Conservation (phyloP, 2,113 vertebrate genomes). For the Speoplatyrhinus poulsoni region DNA sequence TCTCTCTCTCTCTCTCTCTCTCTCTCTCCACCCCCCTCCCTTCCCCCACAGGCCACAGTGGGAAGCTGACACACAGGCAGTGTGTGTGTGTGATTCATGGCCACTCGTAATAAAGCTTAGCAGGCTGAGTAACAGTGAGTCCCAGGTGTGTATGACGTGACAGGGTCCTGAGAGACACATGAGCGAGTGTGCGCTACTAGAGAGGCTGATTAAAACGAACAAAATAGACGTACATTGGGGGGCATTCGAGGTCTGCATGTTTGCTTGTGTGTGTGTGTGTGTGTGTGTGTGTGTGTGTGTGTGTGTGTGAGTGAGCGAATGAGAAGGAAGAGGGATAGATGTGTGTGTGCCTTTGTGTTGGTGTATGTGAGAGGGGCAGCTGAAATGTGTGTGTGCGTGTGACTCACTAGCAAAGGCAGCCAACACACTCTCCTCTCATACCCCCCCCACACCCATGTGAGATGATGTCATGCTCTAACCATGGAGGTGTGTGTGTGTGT, state of each 20-base stretch:
- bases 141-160: slow-evolving; percentile 49
- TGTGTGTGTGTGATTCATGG: slow-evolving; percentile 29
- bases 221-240: background rate
- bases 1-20: background rate
- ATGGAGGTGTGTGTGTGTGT: too few species aligned
- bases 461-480: too few species aligned
- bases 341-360: background rate
- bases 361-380: background rate
- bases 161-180: slow-evolving; percentile 38
- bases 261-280: slow-evolving; percentile 9
- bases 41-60: background rate
- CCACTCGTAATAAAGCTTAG: slow-evolving; percentile 52
- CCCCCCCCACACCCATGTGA: background rate
- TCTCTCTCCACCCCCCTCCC: background rate
- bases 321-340: too few species aligned
- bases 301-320: background rate
- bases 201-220: slow-evolving; percentile 40
- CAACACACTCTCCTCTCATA: background rate
- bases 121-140: slow-evolving; percentile 37
- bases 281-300: slow-evolving; percentile 7
- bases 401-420: background rate
- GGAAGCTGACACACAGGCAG: too few species aligned
- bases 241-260: background rate
- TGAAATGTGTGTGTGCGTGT: slow-evolving; percentile 2
- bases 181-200: slow-evolving; percentile 31